Conservation (phyloP, 1,140 invertebrate genomes). For the Spodoptera frugiperda region DNA sequence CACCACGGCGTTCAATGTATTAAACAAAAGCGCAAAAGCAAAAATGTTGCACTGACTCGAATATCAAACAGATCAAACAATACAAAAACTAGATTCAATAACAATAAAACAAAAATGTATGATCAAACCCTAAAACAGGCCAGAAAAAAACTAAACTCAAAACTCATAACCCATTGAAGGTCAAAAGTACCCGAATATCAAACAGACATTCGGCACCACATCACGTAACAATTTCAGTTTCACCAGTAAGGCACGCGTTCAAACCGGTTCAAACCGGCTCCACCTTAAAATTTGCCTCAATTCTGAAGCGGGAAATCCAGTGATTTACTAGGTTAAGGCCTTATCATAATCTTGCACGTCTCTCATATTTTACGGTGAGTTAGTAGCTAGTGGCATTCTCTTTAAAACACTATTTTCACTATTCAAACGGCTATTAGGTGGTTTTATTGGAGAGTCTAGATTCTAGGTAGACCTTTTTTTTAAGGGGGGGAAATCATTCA, state of each 20-base stretch:
- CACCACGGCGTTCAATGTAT: too few relatives aligned
- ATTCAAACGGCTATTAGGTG: conserved; percentile 39
- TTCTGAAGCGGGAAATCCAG: conserved; percentile 77
- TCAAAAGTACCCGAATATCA: conserved; percentile 26
- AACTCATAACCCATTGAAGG: conserved; percentile 23
- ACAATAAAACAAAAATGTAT: neutral
- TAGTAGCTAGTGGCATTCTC: conserved; percentile 58
- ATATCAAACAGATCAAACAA: too few relatives aligned
- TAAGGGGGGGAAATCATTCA: too few relatives aligned
- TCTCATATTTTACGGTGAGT: conserved; percentile 80
- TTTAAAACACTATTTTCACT: conserved; percentile 50
- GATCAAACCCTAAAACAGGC: neutral
- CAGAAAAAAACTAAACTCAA: conserved; percentile 1
- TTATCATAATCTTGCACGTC: conserved; percentile 84
- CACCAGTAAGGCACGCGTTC: conserved; percentile 43
- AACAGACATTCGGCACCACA: conserved; percentile 38
- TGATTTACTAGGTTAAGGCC: conserved; percentile 79
- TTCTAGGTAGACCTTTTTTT: too few relatives aligned
- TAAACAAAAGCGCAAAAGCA: too few relatives aligned
- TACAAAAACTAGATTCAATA: too few relatives aligned
- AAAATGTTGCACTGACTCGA: too few relatives aligned
- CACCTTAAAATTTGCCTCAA: conserved; percentile 78
- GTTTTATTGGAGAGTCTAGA: neutral
- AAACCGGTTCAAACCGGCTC: conserved; percentile 57
- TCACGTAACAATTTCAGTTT: conserved; percentile 52